A percentile compares a stretch with the other conserved stretches of the same genome.
phyloP scores from a whole-genome alignment of 2,797 vertebrate genomes.

The Cryptoprocta ferox region DNA sequence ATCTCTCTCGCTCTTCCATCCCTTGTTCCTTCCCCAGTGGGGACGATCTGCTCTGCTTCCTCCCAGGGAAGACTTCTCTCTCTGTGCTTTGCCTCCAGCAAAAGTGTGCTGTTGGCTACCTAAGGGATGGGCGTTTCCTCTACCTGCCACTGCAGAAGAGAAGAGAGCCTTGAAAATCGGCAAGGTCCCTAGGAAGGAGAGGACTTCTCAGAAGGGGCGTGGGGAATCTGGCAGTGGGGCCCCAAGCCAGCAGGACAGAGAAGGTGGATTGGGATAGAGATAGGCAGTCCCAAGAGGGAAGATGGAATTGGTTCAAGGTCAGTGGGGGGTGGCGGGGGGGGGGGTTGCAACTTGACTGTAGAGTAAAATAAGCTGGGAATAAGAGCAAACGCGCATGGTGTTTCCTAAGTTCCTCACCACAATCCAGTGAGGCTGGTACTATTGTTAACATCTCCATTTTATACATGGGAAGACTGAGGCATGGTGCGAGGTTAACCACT shows the following conservation, averaged over 20 bases:
- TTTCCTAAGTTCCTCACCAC: background rate
- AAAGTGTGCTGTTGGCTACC: background rate
- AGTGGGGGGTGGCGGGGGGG: background rate
- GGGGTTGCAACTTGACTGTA: background rate
- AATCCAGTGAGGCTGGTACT: background rate
- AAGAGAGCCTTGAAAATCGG: background rate
- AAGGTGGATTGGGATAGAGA: background rate
- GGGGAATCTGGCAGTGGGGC: background rate
- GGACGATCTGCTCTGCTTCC: background rate
- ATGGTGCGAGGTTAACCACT: background rate
- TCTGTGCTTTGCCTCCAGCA: background rate
- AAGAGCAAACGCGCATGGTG: background rate
- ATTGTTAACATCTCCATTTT: background rate
- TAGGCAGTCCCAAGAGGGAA: background rate
- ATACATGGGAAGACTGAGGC: constrained; percentile 10
- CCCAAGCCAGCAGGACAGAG: background rate
- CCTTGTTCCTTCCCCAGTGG: background rate
- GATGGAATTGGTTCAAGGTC: background rate
- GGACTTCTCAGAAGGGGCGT: background rate
- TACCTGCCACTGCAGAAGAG: background rate
- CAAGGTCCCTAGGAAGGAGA: background rate
- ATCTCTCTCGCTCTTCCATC: background rate
- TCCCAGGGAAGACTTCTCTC: background rate
- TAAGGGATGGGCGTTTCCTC: background rate
- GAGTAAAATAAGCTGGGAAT: background rate